phyloP scores from a whole-genome alignment of 1,140 invertebrate species.

The Pseudomyrmex cubaensis region DNA sequence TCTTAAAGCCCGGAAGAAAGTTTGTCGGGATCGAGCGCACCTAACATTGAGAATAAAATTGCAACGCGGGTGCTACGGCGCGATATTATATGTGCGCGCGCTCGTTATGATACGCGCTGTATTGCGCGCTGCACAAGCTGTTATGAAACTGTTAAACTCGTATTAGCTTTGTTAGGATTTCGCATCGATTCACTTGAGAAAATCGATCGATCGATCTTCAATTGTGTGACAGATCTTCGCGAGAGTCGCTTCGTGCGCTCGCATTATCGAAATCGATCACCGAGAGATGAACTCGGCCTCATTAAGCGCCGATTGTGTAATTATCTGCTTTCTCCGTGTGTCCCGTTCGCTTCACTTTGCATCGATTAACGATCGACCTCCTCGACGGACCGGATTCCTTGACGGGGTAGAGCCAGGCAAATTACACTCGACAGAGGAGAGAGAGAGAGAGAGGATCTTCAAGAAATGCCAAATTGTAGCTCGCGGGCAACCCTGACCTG shows the following conservation, averaged over 20 bases:
- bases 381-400: constrained; percentile 50
- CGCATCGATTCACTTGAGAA: background rate
- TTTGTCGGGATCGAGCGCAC: constrained; percentile 57
- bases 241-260: background rate
- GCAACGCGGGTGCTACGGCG: constrained; percentile 41
- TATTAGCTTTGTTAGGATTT: constrained; percentile 63
- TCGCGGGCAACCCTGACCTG: constrained; percentile 71
- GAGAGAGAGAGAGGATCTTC: background rate
- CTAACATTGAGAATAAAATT: constrained; percentile 70
- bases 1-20: constrained; percentile 74
- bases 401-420: constrained; percentile 39
- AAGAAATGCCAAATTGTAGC: constrained; percentile 71
- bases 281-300: constrained; percentile 65
- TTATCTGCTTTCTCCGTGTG: constrained; percentile 79
- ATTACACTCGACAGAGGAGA: constrained; percentile 46
- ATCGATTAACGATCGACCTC: constrained; percentile 20
- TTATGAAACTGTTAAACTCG: background rate
- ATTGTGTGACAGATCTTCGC: constrained; percentile 2
- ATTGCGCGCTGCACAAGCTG: background rate
- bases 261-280: constrained; percentile 22
- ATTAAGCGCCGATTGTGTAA: constrained; percentile 80
- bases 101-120: background rate
- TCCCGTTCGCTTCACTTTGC: constrained; percentile 29
- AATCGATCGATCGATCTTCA: background rate
- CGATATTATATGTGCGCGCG: background rate